phyloP scores from a whole-genome alignment of 1,140 invertebrate species.

The Venturia canescens region DNA sequence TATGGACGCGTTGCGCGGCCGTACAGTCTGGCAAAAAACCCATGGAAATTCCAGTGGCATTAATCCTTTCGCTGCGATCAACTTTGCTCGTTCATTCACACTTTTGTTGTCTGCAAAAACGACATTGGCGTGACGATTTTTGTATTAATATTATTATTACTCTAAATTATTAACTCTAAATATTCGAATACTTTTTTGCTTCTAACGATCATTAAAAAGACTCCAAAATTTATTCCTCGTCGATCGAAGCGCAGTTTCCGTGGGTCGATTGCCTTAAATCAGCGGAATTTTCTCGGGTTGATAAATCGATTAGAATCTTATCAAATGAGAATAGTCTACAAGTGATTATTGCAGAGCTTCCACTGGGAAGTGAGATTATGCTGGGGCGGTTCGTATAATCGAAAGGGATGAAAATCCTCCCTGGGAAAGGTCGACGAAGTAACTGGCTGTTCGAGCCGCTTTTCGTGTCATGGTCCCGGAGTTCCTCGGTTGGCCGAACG shows the following conservation, averaged over 20 bases:
- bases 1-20: neutral
- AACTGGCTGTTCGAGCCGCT: neutral
- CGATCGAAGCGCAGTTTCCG: no score
- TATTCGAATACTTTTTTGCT: no score
- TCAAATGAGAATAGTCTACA: neutral
- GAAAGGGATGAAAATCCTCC: neutral
- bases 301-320: neutral
- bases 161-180: no score
- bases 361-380: neutral
- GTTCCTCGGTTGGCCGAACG: conserved; percentile 70
- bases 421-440: neutral
- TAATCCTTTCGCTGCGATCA: neutral
- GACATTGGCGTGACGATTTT: no score
- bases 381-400: neutral
- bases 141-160: no score
- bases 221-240: no score
- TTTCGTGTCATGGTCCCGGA: conserved; percentile 36
- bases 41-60: neutral
- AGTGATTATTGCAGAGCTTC: neutral
- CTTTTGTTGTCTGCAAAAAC: neutral
- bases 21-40: neutral
- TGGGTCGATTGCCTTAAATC: neutral
- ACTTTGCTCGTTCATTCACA: neutral
- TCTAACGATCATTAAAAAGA: no score
- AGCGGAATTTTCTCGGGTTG: neutral